These are phyloP conservation scores for Sebastes reedi DNA, from an alignment of 2,797 vertebrate species.

Conservation along the genomic window DNA sequence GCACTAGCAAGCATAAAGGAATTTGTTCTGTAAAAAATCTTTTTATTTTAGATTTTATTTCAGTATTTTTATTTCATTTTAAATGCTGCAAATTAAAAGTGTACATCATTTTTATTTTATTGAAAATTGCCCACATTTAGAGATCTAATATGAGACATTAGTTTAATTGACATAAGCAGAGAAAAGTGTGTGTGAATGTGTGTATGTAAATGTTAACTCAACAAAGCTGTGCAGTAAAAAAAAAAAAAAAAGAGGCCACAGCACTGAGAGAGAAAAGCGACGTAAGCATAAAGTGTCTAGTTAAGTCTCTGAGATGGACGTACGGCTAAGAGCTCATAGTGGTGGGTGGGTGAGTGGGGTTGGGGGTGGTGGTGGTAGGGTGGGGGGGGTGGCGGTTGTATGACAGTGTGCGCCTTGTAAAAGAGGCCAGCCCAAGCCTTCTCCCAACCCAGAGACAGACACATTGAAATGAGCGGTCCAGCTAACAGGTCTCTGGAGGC, in stretches of 20 bases:
- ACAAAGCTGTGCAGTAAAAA: conserved; percentile 21
- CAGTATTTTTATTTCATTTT: not conserved
- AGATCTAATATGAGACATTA: not conserved
- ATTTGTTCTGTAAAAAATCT: not conserved
- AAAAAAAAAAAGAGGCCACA: conserved; percentile 29
- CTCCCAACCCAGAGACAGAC: conserved; percentile 78
- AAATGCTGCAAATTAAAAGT: not conserved
- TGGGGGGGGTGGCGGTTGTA: conserved; percentile 22
- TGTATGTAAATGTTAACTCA: conserved; percentile 19
- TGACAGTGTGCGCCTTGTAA: conserved; percentile 79
- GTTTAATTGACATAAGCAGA: not conserved
- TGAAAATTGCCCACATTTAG: not conserved
- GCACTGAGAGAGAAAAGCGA: conserved; percentile 65
- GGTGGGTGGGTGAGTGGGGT: conserved; percentile 12
- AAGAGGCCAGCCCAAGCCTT: conserved; percentile 63
- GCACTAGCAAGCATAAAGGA: not conserved
- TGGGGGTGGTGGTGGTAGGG: not conserved
- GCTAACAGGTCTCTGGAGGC: conserved; percentile 88
- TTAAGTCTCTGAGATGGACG: conserved; percentile 76
- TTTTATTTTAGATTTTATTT: not conserved
- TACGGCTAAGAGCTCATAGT: conserved; percentile 59
- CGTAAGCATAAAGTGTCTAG: conserved; percentile 75
- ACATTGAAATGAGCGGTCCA: conserved; percentile 87
- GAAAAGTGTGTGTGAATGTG: not conserved
- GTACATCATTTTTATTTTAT: not conserved